Conservation (phyloP, 2,113 vertebrate genomes). For the Ramphastos sulfuratus region DNA sequence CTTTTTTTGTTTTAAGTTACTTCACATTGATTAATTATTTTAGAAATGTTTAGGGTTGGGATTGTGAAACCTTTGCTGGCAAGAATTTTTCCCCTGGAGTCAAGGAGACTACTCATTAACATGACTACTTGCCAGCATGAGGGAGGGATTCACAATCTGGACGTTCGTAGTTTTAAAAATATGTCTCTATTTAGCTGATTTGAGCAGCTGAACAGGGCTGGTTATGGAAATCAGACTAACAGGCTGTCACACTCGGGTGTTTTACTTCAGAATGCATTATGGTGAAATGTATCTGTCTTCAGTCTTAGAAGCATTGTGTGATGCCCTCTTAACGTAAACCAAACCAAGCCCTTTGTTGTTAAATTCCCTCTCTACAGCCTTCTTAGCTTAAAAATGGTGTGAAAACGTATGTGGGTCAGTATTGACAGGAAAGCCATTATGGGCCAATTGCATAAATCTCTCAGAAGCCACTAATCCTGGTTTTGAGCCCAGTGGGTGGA, state of each 20-base stretch:
- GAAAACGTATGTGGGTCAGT: not conserved
- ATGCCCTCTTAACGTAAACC: not conserved
- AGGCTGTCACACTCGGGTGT: slow-evolving; percentile 29
- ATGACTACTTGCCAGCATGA: slow-evolving; percentile 62
- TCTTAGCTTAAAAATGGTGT: not conserved
- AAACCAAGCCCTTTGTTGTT: not conserved
- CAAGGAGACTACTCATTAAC: slow-evolving; percentile 56
- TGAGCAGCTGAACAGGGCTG: slow-evolving; percentile 47
- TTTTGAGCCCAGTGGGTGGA: not conserved
- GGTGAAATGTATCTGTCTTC: not conserved
- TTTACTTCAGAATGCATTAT: slow-evolving; percentile 21
- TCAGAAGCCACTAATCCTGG: not conserved
- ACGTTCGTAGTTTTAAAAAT: slow-evolving; percentile 56
- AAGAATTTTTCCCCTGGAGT: slow-evolving; percentile 54
- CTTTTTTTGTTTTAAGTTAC: not conserved
- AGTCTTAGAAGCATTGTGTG: not conserved
- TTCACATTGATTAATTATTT: slow-evolving; percentile 41
- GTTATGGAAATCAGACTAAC: slow-evolving; percentile 50
- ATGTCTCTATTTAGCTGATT: slow-evolving; percentile 62
- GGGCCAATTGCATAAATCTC: not conserved
- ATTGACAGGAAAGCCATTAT: not conserved
- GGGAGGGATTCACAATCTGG: slow-evolving; percentile 60
- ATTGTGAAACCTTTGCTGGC: slow-evolving; percentile 61
- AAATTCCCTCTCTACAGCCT: not conserved
- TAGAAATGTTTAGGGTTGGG: slow-evolving; percentile 23